Evolutionary conservation across 2,888 invertebrate genomes (phyloP), one percentile per base, ranked within the genome.

Genomic region (Rhingia rostrata): DNA sequence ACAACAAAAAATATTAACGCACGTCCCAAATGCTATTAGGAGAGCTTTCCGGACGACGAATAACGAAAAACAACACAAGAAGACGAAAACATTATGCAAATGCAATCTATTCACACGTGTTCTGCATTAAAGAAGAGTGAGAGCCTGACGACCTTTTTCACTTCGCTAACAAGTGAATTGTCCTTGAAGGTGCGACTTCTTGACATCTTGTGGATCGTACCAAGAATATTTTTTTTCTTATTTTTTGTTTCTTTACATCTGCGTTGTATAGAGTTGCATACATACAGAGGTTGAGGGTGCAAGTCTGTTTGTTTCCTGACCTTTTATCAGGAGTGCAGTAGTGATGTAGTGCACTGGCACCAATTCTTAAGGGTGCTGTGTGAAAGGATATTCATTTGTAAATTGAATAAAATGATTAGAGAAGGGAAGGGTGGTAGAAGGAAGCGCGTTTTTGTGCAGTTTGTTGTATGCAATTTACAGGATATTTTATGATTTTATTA

Each of bases 21-120:
- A 83, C 58, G 79, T 83, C 14, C 56, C 58, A 35, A 43, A 67
- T 67, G 43, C 72, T 72, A 73, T 72, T 61, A 61, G 1, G 49
- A 45, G 54, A 69, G 69, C 56, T 73, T 41, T 53, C 35, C 56
- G 54, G 49, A 9, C 7, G 10, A 49, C 22, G 43, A 45, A 45
- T 9, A 45, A 10, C 32, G 45, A 72, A 69, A 69, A 69, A 22
- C 22, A 22, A 22, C 1, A 22, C 22, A 22, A 22, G 22, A 22
- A 22, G 22, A 22, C 22, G 22, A 22, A 22, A 22, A 22, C n/a
- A 78, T 64, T 74, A 83, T 79, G 83, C 69, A 83, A 83, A 79
- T 83, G 73, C 79, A 83, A 64, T 69, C 64, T 69, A 63, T 69
- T 73, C 51, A 63, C 63, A 79, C 79, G 79, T 74, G 74, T 60